Percentiles rank a stretch among this genome's conserved stretches.
phyloP scores from a whole-genome alignment of 1,140 invertebrate genomes.

The Ceratosolen solmsi region DNA sequence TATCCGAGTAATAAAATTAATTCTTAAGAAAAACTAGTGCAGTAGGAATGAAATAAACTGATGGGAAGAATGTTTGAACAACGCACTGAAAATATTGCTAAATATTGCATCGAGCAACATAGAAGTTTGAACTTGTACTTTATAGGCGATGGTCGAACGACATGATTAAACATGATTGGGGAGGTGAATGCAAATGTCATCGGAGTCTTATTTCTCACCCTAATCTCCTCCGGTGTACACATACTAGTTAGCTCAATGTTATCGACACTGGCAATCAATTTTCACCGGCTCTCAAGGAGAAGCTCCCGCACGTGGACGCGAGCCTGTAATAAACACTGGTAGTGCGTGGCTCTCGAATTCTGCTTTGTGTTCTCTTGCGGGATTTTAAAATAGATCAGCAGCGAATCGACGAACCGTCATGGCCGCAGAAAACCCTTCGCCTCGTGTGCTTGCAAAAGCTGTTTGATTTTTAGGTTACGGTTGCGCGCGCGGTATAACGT shows the following conservation, averaged over 20 bases:
- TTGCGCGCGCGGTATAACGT: not conserved
- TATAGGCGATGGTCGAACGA: too few species aligned
- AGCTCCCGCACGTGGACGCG: conserved; percentile 39
- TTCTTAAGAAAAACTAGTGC: too few species aligned
- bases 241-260: conserved; percentile 57
- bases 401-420: conserved; percentile 18
- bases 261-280: not conserved
- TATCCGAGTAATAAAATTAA: too few species aligned
- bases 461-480: not conserved
- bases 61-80: too few species aligned
- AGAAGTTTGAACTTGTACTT: too few species aligned
- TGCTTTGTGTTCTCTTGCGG: not conserved
- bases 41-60: too few species aligned
- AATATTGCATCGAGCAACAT: too few species aligned
- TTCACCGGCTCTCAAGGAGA: not conserved
- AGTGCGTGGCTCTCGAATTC: too few species aligned
- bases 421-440: not conserved
- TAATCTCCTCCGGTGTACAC: conserved; percentile 72
- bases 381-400: conserved; percentile 44
- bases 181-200: too few species aligned
- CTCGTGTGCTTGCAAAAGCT: not conserved
- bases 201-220: conserved; percentile 64
- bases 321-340: conserved; percentile 24
- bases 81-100: too few species aligned
- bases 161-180: too few species aligned